These are phyloP conservation scores for Micronisus gabar DNA, from an alignment of 2,113 vertebrate genomes.

Conservation along the genomic window DNA sequence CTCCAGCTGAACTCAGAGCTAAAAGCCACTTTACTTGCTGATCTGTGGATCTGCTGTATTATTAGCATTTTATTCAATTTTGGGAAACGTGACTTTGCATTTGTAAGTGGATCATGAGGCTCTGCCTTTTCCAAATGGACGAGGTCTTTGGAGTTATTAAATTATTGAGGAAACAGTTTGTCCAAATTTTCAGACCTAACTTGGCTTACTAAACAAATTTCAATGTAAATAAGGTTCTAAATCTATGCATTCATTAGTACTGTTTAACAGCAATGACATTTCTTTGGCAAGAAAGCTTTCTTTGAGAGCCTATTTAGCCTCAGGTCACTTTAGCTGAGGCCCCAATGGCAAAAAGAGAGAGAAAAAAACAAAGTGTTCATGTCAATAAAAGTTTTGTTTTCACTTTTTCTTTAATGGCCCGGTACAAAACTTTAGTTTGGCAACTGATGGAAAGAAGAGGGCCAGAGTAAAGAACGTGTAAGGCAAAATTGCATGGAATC, in stretches of 20 bases:
- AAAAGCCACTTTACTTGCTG: conserved; percentile 70
- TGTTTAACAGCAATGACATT: conserved; percentile 53
- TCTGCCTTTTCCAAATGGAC: conserved; percentile 57
- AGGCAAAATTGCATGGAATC: conserved; percentile 10
- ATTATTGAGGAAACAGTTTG: conserved; percentile 64
- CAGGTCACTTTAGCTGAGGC: conserved; percentile 49
- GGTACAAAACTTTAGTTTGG: not conserved
- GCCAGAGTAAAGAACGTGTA: not conserved
- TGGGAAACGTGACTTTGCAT: conserved; percentile 69
- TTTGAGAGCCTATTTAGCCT: conserved; percentile 47
- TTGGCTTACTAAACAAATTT: conserved; percentile 71
- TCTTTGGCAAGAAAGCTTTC: conserved; percentile 63
- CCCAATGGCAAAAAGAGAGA: not conserved
- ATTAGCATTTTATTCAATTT: conserved; percentile 71
- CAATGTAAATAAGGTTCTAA: conserved; percentile 64
- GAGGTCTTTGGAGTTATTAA: conserved; percentile 69
- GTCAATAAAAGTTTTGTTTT: conserved; percentile 60
- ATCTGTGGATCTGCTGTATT: conserved; percentile 64
- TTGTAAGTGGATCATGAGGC: conserved; percentile 57
- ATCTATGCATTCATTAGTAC: conserved; percentile 64
- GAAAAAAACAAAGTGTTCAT: not conserved
- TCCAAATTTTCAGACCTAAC: conserved; percentile 65
- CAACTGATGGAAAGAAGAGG: not conserved
- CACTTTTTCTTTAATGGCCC: conserved; percentile 22
- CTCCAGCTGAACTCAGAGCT: conserved; percentile 58